Percentiles rank a stretch among this genome's conserved stretches.
Evolutionary conservation across 2,113 vertebrate species (phyloP).

Genomic region (Aix galericulata): DNA sequence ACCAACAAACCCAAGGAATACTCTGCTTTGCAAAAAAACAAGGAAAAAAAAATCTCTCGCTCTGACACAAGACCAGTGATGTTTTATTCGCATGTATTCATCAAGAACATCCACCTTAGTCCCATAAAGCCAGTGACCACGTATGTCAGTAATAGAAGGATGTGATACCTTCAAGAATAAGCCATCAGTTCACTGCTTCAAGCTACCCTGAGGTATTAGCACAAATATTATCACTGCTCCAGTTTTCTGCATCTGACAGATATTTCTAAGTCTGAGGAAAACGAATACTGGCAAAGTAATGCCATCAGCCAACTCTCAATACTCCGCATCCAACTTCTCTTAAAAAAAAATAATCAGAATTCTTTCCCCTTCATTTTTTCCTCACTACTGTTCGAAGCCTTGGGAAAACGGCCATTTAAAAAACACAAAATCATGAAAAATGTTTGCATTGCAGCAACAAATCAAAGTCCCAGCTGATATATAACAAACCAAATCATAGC

Average conservation of each 20-base stretch:
- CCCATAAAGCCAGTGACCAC: not conserved
- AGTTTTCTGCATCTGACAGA: not conserved
- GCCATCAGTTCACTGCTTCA: not conserved
- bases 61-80: not conserved
- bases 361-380: not conserved
- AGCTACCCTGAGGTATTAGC: not conserved
- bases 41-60: not conserved
- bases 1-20: not conserved
- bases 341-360: not conserved
- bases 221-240: not conserved
- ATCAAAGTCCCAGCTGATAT: not conserved
- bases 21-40: not conserved
- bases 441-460: not conserved
- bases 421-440: no score
- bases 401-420: not conserved
- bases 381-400: not conserved
- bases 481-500: rapidly evolving
- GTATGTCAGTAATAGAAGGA: not conserved
- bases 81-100: not conserved
- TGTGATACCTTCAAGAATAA: not conserved
- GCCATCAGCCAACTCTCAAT: not conserved
- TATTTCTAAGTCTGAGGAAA: not conserved
- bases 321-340: not conserved
- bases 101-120: not conserved
- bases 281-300: not conserved